Conservation (phyloP, 2,888 invertebrate species). For the Malacosoma neustria region DNA sequence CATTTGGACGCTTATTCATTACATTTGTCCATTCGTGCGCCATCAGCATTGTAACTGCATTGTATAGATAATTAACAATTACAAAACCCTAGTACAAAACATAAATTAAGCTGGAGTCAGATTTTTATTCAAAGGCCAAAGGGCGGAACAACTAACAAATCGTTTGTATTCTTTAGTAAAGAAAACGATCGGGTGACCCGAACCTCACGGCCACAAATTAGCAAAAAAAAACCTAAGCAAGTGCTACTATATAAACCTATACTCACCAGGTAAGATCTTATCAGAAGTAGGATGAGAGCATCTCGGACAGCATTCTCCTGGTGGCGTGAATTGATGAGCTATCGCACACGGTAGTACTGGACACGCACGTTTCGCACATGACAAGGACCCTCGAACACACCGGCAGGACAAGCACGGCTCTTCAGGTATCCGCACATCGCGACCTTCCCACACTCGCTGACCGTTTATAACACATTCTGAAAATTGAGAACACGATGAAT, state of each 20-base stretch:
- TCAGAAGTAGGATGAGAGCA: constrained; percentile 66
- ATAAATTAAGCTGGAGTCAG: too few species aligned
- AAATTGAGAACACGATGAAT: too few species aligned
- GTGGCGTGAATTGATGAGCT: constrained; percentile 78
- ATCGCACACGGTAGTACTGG: constrained; percentile 90
- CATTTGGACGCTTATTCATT: too few species aligned
- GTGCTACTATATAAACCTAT: background rate
- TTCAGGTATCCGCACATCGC: constrained; percentile 86
- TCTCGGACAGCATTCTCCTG: constrained; percentile 86
- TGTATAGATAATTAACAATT: too few species aligned
- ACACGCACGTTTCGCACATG: constrained; percentile 89
- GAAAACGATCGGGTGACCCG: too few species aligned
- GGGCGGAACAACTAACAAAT: too few species aligned
- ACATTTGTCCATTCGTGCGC: too few species aligned
- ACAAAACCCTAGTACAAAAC: too few species aligned
- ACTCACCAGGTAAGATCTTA: constrained; percentile 62
- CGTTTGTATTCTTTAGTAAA: too few species aligned
- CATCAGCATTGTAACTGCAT: too few species aligned
- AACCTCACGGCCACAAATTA: background rate
- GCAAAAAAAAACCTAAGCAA: background rate
- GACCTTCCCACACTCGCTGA: constrained; percentile 85
- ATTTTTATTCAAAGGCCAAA: too few species aligned
- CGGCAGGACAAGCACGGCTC: constrained; percentile 92
- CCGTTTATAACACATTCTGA: constrained; percentile 89
- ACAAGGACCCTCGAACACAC: constrained; percentile 81